Evolutionary conservation across 1,140 invertebrate genomes (phyloP).

Genomic region (Ceratosolen fusciceps): DNA sequence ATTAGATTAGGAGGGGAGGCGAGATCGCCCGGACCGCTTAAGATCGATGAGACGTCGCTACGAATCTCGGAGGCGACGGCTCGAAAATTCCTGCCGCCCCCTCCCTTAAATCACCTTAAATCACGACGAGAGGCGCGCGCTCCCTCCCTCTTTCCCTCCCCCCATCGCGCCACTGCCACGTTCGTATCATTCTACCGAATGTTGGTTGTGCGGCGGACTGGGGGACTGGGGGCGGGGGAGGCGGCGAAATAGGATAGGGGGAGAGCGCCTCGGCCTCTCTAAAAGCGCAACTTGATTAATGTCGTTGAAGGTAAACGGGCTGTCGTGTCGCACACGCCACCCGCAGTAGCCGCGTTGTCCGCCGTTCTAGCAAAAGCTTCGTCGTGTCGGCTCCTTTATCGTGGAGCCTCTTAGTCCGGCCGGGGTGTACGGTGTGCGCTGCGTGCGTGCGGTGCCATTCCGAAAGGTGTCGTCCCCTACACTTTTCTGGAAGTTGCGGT

Average conservation of each 20-base stretch:
- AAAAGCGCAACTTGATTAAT: constrained; percentile 22
- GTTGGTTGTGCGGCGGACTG: too few relatives aligned
- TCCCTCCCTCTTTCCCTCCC: neutral
- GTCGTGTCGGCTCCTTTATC: constrained; percentile 30
- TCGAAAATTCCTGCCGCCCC: neutral
- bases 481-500: constrained; percentile 30
- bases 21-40: too few relatives aligned
- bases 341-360: constrained; percentile 30
- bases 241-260: neutral
- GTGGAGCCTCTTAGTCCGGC: too few relatives aligned
- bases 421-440: too few relatives aligned
- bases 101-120: too few relatives aligned
- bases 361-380: constrained; percentile 19
- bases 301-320: constrained; percentile 22
- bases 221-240: too few relatives aligned
- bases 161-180: too few relatives aligned
- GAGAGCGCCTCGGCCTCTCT: neutral
- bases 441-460: neutral
- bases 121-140: neutral
- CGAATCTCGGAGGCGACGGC: neutral
- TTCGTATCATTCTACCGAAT: too few relatives aligned
- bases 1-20: too few relatives aligned
- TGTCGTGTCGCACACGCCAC: neutral
- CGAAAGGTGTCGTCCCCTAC: constrained; percentile 4
- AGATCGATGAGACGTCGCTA: neutral